Percentiles rank a stretch among this genome's conserved stretches.
Conservation (phyloP, 2,888 invertebrate genomes). For the Ophion ellenae region DNA sequence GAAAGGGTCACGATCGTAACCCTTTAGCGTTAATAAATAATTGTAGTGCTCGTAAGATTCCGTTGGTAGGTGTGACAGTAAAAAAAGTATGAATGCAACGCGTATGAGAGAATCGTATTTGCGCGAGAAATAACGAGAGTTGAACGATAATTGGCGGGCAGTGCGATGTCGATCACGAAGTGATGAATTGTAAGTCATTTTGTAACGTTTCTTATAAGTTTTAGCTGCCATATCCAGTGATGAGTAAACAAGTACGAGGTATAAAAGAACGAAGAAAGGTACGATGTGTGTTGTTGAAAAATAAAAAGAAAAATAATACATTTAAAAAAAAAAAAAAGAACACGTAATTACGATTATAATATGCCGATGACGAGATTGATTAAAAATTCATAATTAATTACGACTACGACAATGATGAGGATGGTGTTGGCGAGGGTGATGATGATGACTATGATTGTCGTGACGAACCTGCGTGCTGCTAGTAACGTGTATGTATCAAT, state of each 20-base stretch:
- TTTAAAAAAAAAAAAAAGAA: conserved; percentile 10
- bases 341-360: conserved; percentile 68
- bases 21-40: conserved; percentile 60
- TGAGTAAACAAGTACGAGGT: conserved; percentile 69
- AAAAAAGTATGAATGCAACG: conserved; percentile 23
- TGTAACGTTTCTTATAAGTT: conserved; percentile 83
- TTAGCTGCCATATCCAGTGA: conserved; percentile 82
- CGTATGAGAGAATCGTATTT: conserved; percentile 62
- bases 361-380: conserved; percentile 61
- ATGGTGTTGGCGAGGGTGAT: background rate
- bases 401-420: conserved; percentile 65
- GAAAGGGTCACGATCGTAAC: conserved; percentile 7
- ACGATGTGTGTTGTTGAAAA: conserved; percentile 73
- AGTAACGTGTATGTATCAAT: conserved; percentile 76
- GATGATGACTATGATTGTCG: conserved; percentile 63
- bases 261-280: conserved; percentile 66
- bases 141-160: conserved; percentile 54
- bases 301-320: background rate
- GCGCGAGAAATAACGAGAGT: conserved; percentile 61
- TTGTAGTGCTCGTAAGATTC: conserved; percentile 44
- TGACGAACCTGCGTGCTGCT: conserved; percentile 75
- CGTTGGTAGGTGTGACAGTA: conserved; percentile 74
- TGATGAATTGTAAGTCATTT: conserved; percentile 80
- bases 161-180: conserved; percentile 49
- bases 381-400: conserved; percentile 61